Conservation (phyloP, 1,140 invertebrate genomes). For the Lepidurus apus region DNA sequence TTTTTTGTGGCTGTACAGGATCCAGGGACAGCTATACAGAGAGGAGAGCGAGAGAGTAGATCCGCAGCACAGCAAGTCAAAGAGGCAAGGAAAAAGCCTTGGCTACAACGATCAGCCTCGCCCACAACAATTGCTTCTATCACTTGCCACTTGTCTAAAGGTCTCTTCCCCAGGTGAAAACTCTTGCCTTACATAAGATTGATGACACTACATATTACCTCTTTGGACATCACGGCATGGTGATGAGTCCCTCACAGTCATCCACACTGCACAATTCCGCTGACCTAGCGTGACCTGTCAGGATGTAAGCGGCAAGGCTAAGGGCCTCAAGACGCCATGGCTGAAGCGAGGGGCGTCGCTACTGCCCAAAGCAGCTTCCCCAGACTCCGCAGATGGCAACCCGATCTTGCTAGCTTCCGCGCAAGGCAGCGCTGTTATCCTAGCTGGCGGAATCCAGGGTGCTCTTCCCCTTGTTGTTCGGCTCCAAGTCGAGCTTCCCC, state of each 20-base stretch:
- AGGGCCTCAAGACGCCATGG: slow-evolving; percentile 13
- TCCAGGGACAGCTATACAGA: not conserved
- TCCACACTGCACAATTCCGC: slow-evolving; percentile 14
- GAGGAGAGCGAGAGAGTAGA: not conserved
- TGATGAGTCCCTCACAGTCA: slow-evolving; percentile 2
- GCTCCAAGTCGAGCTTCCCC: not conserved
- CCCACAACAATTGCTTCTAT: slow-evolving; percentile 21
- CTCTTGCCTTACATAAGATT: not conserved
- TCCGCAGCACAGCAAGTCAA: slow-evolving; percentile 15
- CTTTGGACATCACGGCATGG: slow-evolving; percentile 20
- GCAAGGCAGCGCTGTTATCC: not conserved
- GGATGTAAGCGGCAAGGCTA: slow-evolving; percentile 10
- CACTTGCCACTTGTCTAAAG: not conserved
- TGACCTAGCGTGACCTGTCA: slow-evolving; percentile 6
- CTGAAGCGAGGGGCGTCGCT: slow-evolving; percentile 8
- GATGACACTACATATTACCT: not conserved
- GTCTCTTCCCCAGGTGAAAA: not conserved
- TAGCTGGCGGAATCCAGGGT: not conserved
- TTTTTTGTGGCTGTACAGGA: not conserved
- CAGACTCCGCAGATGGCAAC: slow-evolving; percentile 17
- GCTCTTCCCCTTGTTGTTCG: not conserved
- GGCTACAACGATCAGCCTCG: slow-evolving; percentile 20
- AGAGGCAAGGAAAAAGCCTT: slow-evolving; percentile 2
- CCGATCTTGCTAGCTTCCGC: not conserved
- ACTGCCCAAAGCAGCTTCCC: not conserved